A percentile compares a stretch with the other conserved stretches of the same genome.
These are phyloP conservation scores for Oxycera nigricornis DNA, from an alignment of 2,888 invertebrate genomes.

Conservation along the genomic window DNA sequence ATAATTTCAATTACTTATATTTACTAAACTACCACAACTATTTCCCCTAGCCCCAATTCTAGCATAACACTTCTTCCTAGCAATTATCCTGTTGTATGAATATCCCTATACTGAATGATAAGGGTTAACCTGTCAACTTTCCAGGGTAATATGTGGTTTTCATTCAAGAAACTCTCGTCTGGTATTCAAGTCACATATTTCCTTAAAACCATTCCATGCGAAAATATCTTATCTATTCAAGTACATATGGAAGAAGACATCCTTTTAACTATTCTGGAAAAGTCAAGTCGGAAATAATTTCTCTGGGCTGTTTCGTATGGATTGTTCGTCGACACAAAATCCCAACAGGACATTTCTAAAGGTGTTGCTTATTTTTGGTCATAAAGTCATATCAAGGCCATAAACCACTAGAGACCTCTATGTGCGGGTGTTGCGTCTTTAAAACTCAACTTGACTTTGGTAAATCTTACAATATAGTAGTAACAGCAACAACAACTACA, in stretches of 20 bases:
- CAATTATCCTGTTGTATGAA: not conserved
- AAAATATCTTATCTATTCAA: not conserved
- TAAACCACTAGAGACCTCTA: not conserved
- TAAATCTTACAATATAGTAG: no score
- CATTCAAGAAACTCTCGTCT: not conserved
- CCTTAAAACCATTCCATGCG: not conserved
- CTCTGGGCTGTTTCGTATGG: conserved; percentile 11
- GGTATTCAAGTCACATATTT: conserved; percentile 13
- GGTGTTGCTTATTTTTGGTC: conserved; percentile 26
- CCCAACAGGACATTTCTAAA: conserved; percentile 27
- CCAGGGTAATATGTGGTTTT: conserved; percentile 18
- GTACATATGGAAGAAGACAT: not conserved
- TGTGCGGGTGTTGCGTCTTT: not conserved
- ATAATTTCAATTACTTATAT: no score
- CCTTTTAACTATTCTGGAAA: conserved; percentile 15
- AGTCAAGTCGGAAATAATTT: conserved; percentile 34
- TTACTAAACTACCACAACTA: no score
- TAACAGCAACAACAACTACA: no score
- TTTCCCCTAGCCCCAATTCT: no score
- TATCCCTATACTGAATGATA: not conserved
- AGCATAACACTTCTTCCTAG: no score
- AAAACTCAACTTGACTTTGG: no score
- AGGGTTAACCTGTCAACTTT: conserved; percentile 32
- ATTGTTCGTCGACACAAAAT: conserved; percentile 19
- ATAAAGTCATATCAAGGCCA: conserved; percentile 28